Evolutionary conservation across 2,797 vertebrate genomes (phyloP).

Genomic region (Pangasius mekongensis): DNA sequence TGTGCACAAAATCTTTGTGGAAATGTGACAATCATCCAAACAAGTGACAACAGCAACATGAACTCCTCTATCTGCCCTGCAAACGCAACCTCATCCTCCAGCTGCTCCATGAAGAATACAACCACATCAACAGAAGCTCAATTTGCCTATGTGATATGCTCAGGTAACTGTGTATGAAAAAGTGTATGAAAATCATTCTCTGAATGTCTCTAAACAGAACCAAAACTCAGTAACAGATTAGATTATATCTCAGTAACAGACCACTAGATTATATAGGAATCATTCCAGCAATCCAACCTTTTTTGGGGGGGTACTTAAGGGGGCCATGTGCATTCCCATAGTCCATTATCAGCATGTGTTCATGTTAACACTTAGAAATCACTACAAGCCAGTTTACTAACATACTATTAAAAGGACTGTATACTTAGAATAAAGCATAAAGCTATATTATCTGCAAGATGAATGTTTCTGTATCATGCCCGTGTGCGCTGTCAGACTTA

Average conservation of each 20-base stretch:
- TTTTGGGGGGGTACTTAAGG: not conserved
- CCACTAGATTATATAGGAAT: not conserved
- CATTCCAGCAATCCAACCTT: not conserved
- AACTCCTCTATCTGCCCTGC: not conserved
- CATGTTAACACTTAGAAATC: not conserved
- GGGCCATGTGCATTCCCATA: not conserved
- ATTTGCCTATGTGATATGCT: not conserved
- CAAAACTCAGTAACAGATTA: not conserved
- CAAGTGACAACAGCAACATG: not conserved
- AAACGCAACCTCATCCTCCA: not conserved
- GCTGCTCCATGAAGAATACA: not conserved
- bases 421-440: no score
- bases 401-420: no score
- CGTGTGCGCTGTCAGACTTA: no score
- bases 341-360: not conserved
- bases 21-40: accelerated
- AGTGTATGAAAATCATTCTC: not conserved
- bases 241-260: not conserved
- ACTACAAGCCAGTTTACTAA: no score
- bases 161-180: not conserved
- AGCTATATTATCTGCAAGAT: no score
- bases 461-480: no score
- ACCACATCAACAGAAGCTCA: not conserved
- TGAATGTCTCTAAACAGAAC: not conserved
- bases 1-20: slow-evolving; percentile 65